Evolutionary conservation across 1,140 invertebrate species (phyloP).

Genomic region (Hylaeus anthracinus): DNA sequence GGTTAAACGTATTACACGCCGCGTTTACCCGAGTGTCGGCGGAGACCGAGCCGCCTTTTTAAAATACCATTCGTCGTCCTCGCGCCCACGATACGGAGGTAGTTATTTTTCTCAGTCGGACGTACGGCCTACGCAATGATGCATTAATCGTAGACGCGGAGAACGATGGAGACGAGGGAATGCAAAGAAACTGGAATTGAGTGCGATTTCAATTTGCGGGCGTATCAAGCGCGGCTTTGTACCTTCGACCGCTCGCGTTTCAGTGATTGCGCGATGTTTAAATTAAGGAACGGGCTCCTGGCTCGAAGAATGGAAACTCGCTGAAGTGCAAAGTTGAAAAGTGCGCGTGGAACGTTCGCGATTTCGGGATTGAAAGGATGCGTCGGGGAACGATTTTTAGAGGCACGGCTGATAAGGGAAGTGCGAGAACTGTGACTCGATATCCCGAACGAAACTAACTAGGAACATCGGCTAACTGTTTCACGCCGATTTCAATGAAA

Average conservation of each 20-base stretch:
- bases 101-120: constrained; percentile 21
- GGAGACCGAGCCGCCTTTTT: not conserved
- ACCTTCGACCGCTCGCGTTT: not conserved
- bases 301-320: not conserved
- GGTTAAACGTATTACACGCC: constrained; percentile 18
- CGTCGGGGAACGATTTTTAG: no score
- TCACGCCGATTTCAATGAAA: no score
- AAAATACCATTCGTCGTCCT: constrained; percentile 24
- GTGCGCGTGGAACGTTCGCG: no score
- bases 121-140: constrained; percentile 46
- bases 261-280: not conserved
- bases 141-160: constrained; percentile 42
- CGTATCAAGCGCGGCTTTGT: not conserved
- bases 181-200: constrained; percentile 1
- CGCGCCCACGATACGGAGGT: not conserved
- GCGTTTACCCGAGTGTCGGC: constrained; percentile 21
- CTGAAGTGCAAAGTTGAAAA: not conserved
- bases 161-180: not conserved
- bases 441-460: no score
- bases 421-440: no score
- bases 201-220: constrained; percentile 13
- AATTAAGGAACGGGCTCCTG: not conserved
- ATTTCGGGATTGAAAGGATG: no score
- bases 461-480: no score
- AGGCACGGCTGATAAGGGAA: no score